phyloP scores from a whole-genome alignment of 2,888 invertebrate genomes.

The Parelbella ahira region DNA sequence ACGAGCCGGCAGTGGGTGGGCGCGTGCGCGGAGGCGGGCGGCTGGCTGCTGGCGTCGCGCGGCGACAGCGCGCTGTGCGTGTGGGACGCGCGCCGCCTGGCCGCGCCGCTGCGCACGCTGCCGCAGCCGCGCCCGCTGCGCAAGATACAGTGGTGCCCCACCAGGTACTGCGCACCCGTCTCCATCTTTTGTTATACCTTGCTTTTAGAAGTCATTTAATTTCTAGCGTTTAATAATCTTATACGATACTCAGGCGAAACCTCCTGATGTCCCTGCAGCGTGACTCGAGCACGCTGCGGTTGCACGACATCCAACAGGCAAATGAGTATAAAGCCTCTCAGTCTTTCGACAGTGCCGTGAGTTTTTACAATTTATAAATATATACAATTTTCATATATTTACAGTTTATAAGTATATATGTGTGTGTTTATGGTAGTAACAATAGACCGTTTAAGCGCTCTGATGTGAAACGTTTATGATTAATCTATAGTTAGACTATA shows the following conservation, averaged over 20 bases:
- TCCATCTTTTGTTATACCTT: too few species aligned
- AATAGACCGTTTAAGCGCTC: too few species aligned
- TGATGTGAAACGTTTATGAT: too few species aligned
- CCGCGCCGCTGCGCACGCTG: slow-evolving; percentile 89
- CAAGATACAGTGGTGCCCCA: slow-evolving; percentile 94
- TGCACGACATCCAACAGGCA: slow-evolving; percentile 89
- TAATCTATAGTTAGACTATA: too few species aligned
- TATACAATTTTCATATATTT: too few species aligned
- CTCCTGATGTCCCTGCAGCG: slow-evolving; percentile 90
- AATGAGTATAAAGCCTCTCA: slow-evolving; percentile 39
- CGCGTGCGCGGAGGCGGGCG: slow-evolving; percentile 87
- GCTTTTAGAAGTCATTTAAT: too few species aligned
- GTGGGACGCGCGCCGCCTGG: slow-evolving; percentile 94
- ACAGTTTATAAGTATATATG: too few species aligned
- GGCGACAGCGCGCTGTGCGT: slow-evolving; percentile 89
- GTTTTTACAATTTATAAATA: slow-evolving; percentile 10
- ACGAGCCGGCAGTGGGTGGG: slow-evolving; percentile 92
- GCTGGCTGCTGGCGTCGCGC: slow-evolving; percentile 91
- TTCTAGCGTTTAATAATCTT: too few species aligned
- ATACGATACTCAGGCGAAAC: slow-evolving; percentile 85
- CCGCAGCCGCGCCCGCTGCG: slow-evolving; percentile 83
- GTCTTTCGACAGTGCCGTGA: slow-evolving; percentile 39
- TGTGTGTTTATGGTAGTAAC: too few species aligned
- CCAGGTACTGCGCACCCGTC: too few species aligned
- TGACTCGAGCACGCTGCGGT: slow-evolving; percentile 87